A percentile compares a stretch with the other conserved stretches of the same genome.
These are phyloP conservation scores for Habrosyne pyritoides DNA, from an alignment of 2,888 invertebrate species.

Conservation along the genomic window DNA sequence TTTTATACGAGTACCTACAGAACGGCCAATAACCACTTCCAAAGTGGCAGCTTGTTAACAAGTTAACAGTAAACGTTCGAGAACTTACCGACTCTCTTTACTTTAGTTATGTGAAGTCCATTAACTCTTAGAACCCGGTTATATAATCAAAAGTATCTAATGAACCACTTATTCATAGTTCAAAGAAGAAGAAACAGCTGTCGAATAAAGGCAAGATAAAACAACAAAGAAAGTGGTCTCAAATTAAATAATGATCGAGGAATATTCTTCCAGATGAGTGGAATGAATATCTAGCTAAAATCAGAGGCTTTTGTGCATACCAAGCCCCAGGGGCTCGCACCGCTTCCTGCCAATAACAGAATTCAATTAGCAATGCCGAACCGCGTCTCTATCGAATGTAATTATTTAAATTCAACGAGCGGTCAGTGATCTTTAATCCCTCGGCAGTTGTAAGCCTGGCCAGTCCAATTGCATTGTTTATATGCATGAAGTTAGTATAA, in stretches of 20 bases:
- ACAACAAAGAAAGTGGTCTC: background rate
- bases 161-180: background rate
- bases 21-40: background rate
- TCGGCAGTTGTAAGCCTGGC: background rate
- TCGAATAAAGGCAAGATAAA: background rate
- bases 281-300: conserved; percentile 6
- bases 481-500: background rate
- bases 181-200: background rate
- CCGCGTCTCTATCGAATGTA: conserved; percentile 3
- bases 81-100: background rate
- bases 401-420: conserved; percentile 6
- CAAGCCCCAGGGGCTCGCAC: conserved; percentile 6
- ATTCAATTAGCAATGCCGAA: conserved; percentile 20
- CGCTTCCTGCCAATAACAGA: conserved; percentile 24
- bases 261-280: background rate
- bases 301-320: conserved; percentile 10
- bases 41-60: background rate
- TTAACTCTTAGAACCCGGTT: background rate
- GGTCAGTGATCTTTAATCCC: conserved; percentile 6
- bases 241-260: background rate
- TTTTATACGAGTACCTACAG: background rate
- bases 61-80: background rate
- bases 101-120: background rate
- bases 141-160: background rate
- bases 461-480: background rate